phyloP scores from a whole-genome alignment of 2,113 vertebrate genomes.

The Phainopepla nitens region DNA sequence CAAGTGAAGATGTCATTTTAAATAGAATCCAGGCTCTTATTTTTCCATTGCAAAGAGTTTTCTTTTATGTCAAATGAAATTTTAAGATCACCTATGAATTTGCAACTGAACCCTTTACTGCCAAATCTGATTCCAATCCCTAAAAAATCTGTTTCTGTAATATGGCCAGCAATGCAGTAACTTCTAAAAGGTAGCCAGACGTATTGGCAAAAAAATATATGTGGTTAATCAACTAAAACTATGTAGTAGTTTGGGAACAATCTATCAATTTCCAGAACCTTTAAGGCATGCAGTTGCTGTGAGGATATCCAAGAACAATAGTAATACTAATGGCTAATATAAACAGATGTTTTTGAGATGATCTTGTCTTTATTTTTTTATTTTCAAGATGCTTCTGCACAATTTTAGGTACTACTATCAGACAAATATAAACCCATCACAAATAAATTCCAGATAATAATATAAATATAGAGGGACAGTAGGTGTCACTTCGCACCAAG shows the following conservation, averaged over 20 bases:
- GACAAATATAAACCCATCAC: conserved; percentile 2
- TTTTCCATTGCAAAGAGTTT: conserved; percentile 61
- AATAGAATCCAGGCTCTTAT: conserved; percentile 60
- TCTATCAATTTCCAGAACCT: conserved; percentile 71
- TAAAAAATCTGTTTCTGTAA: conserved; percentile 73
- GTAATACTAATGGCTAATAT: background rate
- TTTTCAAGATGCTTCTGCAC: conserved; percentile 26
- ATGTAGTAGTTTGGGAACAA: conserved; percentile 72
- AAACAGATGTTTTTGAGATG: conserved; percentile 51
- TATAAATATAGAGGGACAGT: conserved; percentile 20
- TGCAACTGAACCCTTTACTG: conserved; percentile 72
- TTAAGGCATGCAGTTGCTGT: conserved; percentile 56
- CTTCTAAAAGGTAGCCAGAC: conserved; percentile 76
- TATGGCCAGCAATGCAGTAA: conserved; percentile 66
- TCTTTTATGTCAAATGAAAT: conserved; percentile 76
- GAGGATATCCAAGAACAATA: conserved; percentile 46
- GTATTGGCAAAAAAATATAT: conserved; percentile 73
- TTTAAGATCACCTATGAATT: conserved; percentile 76
- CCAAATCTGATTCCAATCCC: conserved; percentile 76
- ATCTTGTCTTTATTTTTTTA: background rate
- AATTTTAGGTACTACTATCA: conserved; percentile 19
- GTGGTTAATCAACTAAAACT: conserved; percentile 76
- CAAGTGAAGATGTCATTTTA: conserved; percentile 58
- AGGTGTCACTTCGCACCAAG: conserved; percentile 36
- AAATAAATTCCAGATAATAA: conserved; percentile 20